These are phyloP conservation scores for Asteroscopus sphinx DNA, from an alignment of 2,888 invertebrate genomes.

Conservation along the genomic window DNA sequence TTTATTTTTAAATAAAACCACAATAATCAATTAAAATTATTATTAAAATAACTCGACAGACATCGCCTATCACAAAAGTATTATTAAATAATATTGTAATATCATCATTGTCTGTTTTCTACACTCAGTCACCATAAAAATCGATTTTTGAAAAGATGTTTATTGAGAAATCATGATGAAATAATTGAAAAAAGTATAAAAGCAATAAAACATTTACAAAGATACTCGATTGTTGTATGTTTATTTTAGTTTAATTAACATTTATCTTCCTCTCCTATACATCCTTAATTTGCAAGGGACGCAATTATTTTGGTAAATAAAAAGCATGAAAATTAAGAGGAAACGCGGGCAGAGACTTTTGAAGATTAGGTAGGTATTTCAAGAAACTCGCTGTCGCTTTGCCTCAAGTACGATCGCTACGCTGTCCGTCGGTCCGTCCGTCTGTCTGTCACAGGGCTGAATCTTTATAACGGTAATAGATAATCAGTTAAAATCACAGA, in stretches of 20 bases:
- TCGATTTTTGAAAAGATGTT: constrained; percentile 29
- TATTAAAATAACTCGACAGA: constrained; percentile 23
- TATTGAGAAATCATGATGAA: constrained; percentile 34
- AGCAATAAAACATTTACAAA: constrained; percentile 57
- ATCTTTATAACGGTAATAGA: no score
- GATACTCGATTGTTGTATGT: constrained; percentile 45
- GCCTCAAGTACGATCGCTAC: no score
- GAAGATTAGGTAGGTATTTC: no score
- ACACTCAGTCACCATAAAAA: constrained; percentile 20
- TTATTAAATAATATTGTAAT: constrained; percentile 41
- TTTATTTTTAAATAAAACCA: constrained; percentile 41
- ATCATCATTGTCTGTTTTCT: constrained; percentile 32
- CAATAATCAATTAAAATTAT: constrained; percentile 24
- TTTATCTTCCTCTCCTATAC: no score
- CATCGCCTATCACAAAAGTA: constrained; percentile 48
- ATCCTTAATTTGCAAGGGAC: background rate
- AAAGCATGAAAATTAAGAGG: background rate
- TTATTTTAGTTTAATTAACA: constrained; percentile 29
- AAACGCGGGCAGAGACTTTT: no score
- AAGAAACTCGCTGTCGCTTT: no score
- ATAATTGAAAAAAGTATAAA: constrained; percentile 49
- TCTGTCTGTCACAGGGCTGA: no score
- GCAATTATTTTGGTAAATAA: no score
- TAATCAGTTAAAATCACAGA: no score
- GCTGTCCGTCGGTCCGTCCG: no score